Base-by-base conservation (phyloP, 2,888 invertebrate genomes). In the Cyrtodaria siliqua region DNA sequence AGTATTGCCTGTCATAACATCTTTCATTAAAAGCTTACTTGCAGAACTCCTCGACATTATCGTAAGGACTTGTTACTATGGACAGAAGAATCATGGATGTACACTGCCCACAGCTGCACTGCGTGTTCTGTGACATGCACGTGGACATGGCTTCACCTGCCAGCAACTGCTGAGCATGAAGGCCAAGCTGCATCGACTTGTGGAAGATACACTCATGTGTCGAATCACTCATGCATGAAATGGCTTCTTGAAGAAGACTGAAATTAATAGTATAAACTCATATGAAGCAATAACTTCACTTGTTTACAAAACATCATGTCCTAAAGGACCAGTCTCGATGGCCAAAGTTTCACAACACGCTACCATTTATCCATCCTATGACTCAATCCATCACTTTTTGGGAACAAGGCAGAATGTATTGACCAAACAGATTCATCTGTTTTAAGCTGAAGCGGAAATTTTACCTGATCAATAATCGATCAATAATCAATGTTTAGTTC, bases 31-130 rank as follows among this genome's bases (percentile, higher is more conserved):
- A n/a, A n/a, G n/a, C 64, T 53, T 67, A 79, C 78, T 50, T 70
- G 66, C 78, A 79, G 33, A 70, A 79, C 49, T 27, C 27, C 8
- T 73, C 70, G 0, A 38, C 38, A 33, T 78, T 56, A 12, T 44
- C 42, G 26, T 66, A 70, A n/a, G 69, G 69, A 60, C 57, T 70
- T 2, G 78, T 33, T 3, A 73, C 29, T 0, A 67, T 26, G 18
- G 73, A 56, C 24, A 79, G 62, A 2, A 79, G 62, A 18, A 79
- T 40, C 18, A 79, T 50, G 8, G 78, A 69, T 16, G 73, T 56
- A 52, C 78, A 79, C 33, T 79, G 73, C 20, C 78, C 78, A 79
- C 78, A 79, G 2, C 42, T 38, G 55, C 78, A 79, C 20, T 52
- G 57, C 3, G 66, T 18, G 18, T 66, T 62, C 26, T 33, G 33